A percentile compares a stretch with the other conserved stretches of the same genome.
These are phyloP conservation scores for Rhynchopsitta pachyrhyncha DNA, from an alignment of 2,113 vertebrate species.

Conservation along the genomic window DNA sequence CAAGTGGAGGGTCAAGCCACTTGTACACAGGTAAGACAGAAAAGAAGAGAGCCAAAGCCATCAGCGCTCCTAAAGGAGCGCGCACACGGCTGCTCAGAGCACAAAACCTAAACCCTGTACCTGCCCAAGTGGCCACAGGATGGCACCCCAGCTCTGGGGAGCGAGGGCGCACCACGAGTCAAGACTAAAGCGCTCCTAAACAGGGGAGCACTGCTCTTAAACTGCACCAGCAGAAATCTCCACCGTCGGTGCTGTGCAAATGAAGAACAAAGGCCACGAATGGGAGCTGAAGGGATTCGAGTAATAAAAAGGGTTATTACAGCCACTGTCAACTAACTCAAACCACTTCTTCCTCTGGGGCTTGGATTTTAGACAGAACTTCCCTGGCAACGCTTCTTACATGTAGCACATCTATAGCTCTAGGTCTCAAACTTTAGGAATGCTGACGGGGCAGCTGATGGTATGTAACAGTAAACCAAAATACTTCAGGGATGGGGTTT, in stretches of 20 bases:
- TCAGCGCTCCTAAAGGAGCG: fast-evolving
- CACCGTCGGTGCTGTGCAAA: fast-evolving
- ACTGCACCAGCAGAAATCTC: not conserved
- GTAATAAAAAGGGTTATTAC: not conserved
- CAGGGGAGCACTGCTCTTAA: not conserved
- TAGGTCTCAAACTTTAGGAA: not conserved
- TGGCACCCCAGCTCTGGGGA: slow-evolving; percentile 15
- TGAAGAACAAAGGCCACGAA: not conserved
- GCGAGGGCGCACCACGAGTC: fast-evolving
- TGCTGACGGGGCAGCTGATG: not conserved
- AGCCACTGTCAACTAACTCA: not conserved
- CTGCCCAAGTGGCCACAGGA: not conserved
- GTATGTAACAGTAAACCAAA: not conserved
- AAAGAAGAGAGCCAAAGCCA: not conserved
- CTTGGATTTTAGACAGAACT: not conserved
- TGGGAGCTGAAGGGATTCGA: not conserved
- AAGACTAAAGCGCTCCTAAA: fast-evolving
- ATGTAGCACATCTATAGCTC: not conserved
- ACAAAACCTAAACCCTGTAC: not conserved
- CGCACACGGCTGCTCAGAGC: not conserved
- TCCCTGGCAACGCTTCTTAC: not conserved
- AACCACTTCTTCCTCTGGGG: not conserved
- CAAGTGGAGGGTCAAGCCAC: not conserved
- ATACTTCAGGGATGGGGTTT: not conserved
- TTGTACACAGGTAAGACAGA: fast-evolving